These are phyloP conservation scores for Himalopsyche tibetana DNA, from an alignment of 2,888 invertebrate species.

Conservation along the genomic window DNA sequence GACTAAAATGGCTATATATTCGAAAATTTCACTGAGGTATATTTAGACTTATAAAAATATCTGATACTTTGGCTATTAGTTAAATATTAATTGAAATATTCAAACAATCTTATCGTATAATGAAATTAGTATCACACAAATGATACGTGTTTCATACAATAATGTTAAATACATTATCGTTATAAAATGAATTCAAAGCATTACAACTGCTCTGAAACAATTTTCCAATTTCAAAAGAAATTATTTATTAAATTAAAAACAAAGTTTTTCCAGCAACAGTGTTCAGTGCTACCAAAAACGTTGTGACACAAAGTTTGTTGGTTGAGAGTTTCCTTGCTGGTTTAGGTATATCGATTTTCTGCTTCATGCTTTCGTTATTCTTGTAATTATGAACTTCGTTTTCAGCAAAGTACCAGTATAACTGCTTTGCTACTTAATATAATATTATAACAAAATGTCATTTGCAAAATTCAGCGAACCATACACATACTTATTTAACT, in stretches of 20 bases:
- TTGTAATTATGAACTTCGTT: slow-evolving; percentile 26
- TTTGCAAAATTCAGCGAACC: background rate
- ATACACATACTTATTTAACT: background rate
- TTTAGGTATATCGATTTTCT: slow-evolving; percentile 45
- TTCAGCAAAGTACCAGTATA: background rate
- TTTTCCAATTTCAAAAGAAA: slow-evolving; percentile 8
- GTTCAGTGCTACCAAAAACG: background rate
- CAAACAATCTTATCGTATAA: too few relatives aligned
- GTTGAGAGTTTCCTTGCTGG: background rate
- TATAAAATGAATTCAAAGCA: background rate
- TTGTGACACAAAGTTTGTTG: slow-evolving; percentile 4
- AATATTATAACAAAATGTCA: slow-evolving; percentile 31
- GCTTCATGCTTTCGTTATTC: slow-evolving; percentile 49
- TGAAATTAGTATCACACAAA: too few relatives aligned
- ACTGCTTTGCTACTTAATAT: slow-evolving; percentile 7
- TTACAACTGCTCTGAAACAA: background rate
- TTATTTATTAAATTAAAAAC: slow-evolving; percentile 6
- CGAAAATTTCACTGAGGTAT: too few relatives aligned
- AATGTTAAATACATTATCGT: too few relatives aligned
- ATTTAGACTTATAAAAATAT: too few relatives aligned
- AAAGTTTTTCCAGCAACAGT: slow-evolving; percentile 2
- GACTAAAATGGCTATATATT: too few relatives aligned
- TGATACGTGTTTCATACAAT: too few relatives aligned
- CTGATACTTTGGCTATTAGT: too few relatives aligned
- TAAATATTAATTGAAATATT: too few relatives aligned